Evolutionary conservation across 1,140 invertebrate genomes (phyloP).

Genomic region (Eumaeus atala): DNA sequence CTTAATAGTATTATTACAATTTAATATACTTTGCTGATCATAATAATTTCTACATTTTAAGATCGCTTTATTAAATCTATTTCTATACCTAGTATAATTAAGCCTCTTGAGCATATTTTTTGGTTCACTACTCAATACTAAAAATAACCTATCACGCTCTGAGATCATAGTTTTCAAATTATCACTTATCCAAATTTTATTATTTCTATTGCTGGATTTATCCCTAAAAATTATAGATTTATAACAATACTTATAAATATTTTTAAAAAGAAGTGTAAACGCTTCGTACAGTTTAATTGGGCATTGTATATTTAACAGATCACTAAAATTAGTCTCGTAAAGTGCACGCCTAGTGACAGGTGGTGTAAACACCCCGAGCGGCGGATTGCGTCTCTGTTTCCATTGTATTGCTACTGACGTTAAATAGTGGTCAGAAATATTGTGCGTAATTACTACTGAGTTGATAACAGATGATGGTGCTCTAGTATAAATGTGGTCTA

Average conservation of each 20-base stretch:
- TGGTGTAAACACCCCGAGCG: background rate
- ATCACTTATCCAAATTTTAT: background rate
- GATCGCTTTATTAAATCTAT: background rate
- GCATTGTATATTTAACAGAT: background rate
- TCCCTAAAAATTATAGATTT: background rate
- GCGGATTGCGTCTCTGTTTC: background rate
- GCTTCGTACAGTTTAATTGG: background rate
- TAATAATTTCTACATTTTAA: background rate
- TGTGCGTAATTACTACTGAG: background rate
- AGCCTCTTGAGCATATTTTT: slow-evolving; percentile 8
- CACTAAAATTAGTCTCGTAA: background rate
- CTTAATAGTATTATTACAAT: slow-evolving; percentile 7
- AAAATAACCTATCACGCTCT: slow-evolving; percentile 3
- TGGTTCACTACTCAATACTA: slow-evolving; percentile 1
- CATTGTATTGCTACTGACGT: background rate
- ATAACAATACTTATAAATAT: slow-evolving; percentile 1
- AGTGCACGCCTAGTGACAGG: background rate
- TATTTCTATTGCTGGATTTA: background rate
- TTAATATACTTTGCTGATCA: background rate
- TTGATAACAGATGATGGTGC: background rate
- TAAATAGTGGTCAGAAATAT: background rate
- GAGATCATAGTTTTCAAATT: background rate
- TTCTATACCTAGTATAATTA: slow-evolving; percentile 1
- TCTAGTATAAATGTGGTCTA: background rate
- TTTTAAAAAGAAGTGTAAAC: background rate